phyloP scores from a whole-genome alignment of 2,797 vertebrate genomes.

The Tachyglossus aculeatus region DNA sequence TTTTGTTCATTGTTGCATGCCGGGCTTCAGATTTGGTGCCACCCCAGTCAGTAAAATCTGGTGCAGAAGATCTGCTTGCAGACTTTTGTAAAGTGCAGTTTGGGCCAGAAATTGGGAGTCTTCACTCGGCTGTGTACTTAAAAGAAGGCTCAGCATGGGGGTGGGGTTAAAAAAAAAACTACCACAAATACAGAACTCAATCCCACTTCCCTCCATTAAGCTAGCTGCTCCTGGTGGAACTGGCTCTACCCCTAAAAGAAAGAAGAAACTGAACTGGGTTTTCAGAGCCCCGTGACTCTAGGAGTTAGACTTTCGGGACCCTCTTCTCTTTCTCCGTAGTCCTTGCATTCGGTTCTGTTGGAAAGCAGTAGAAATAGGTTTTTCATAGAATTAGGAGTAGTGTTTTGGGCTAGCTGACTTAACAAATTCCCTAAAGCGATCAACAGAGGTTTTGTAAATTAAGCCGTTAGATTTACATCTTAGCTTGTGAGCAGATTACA shows the following conservation, averaged over 20 bases:
- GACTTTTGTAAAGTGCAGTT: slow-evolving; percentile 3
- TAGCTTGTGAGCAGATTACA: slow-evolving; percentile 33
- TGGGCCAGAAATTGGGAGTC: background rate
- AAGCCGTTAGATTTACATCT: slow-evolving; percentile 4
- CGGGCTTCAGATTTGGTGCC: slow-evolving; percentile 39
- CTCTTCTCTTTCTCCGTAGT: slow-evolving; percentile 50
- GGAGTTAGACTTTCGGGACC: slow-evolving; percentile 11
- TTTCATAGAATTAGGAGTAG: slow-evolving; percentile 21
- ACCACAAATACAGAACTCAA: too few relatives aligned
- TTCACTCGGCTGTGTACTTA: slow-evolving; percentile 2
- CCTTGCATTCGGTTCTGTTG: slow-evolving; percentile 36
- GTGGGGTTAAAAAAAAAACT: background rate
- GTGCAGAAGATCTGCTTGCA: slow-evolving; percentile 11
- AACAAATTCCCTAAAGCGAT: slow-evolving; percentile 45
- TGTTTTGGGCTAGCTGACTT: slow-evolving; percentile 3
- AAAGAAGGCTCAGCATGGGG: background rate
- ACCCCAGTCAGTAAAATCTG: slow-evolving; percentile 12
- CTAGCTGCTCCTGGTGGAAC: slow-evolving; percentile 38
- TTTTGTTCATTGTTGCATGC: slow-evolving; percentile 33
- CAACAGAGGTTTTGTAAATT: slow-evolving; percentile 35
- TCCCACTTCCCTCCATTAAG: background rate
- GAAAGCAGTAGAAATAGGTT: slow-evolving; percentile 38
- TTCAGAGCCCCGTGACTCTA: slow-evolving; percentile 28
- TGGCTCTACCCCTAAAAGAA: slow-evolving; percentile 63
- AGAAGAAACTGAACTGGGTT: slow-evolving; percentile 51